phyloP scores from a whole-genome alignment of 2,888 invertebrate genomes.

The Eulithis testata region DNA sequence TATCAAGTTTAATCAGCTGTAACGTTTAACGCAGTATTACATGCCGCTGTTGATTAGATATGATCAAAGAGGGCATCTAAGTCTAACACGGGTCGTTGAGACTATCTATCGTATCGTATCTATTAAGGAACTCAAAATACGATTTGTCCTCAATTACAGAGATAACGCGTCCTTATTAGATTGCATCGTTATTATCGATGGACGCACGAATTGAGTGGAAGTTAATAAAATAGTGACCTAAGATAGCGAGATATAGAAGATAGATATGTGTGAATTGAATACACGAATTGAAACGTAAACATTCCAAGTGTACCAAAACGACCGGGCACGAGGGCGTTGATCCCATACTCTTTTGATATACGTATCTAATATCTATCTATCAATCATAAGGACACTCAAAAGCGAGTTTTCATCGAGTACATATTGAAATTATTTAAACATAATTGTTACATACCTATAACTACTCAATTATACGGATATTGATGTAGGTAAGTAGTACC shows the following conservation, averaged over 20 bases:
- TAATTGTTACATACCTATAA: too few species aligned
- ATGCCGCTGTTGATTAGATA: conserved; percentile 47
- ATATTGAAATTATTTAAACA: too few species aligned
- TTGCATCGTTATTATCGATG: conserved; percentile 37
- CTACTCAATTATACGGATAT: background rate
- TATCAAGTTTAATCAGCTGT: conserved; percentile 35
- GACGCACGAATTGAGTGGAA: conserved; percentile 23
- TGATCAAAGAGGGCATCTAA: conserved; percentile 39
- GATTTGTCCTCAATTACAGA: conserved; percentile 54
- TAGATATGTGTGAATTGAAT: conserved; percentile 45
- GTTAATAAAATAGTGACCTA: conserved; percentile 31
- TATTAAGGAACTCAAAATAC: conserved; percentile 62
- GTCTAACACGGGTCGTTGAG: conserved; percentile 36
- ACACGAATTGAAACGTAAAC: conserved; percentile 64
- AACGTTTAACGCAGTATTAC: conserved; percentile 39
- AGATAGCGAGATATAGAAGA: conserved; percentile 39
- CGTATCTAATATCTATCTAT: conserved; percentile 41
- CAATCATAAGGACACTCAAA: conserved; percentile 32
- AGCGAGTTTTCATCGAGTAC: conserved; percentile 26
- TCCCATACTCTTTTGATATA: conserved; percentile 56
- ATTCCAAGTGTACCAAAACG: conserved; percentile 56
- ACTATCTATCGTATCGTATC: conserved; percentile 47
- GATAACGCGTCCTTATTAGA: conserved; percentile 55
- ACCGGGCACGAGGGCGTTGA: conserved; percentile 75
- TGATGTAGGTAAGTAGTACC: background rate